phyloP scores from a whole-genome alignment of 2,888 invertebrate genomes.

The Archaeoteleia sp. region DNA sequence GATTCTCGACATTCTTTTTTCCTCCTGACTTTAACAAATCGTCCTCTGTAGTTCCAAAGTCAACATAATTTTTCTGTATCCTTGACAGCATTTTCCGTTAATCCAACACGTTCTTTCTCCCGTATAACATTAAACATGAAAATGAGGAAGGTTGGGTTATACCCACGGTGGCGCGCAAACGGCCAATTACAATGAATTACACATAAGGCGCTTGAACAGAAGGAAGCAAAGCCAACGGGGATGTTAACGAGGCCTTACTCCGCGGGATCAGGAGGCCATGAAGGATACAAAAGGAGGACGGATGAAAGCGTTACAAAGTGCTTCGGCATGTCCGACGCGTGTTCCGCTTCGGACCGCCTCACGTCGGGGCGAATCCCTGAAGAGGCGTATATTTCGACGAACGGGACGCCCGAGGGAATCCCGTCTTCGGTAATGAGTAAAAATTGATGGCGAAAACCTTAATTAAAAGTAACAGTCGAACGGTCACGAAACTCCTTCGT shows the following conservation, averaged over 20 bases:
- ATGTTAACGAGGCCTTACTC: not conserved
- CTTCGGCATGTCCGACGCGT: conserved; percentile 5
- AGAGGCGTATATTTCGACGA: conserved; percentile 50
- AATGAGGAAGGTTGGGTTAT: too few relatives aligned
- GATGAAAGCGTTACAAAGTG: conserved; percentile 8
- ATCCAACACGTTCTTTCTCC: too few relatives aligned
- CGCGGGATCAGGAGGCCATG: not conserved
- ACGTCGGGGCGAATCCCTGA: conserved; percentile 29
- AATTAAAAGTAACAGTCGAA: conserved; percentile 68
- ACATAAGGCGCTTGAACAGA: too few relatives aligned
- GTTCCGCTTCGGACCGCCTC: conserved; percentile 12
- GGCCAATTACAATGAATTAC: too few relatives aligned
- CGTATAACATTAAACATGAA: too few relatives aligned
- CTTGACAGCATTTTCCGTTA: too few relatives aligned
- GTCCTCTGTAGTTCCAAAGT: too few relatives aligned
- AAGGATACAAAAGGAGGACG: not conserved
- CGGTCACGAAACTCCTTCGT: conserved; percentile 32
- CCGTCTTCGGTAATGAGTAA: conserved; percentile 62
- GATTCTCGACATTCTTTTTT: too few relatives aligned
- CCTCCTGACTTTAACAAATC: too few relatives aligned
- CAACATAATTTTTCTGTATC: too few relatives aligned
- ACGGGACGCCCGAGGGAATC: conserved; percentile 40
- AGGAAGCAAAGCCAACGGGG: not conserved
- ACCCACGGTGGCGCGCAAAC: too few relatives aligned
- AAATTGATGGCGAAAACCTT: conserved; percentile 63